Evolutionary conservation across 2,113 vertebrate genomes (phyloP), one percentile per base, ranked within the genome.

Genomic region (Pterophyllum scalare): DNA sequence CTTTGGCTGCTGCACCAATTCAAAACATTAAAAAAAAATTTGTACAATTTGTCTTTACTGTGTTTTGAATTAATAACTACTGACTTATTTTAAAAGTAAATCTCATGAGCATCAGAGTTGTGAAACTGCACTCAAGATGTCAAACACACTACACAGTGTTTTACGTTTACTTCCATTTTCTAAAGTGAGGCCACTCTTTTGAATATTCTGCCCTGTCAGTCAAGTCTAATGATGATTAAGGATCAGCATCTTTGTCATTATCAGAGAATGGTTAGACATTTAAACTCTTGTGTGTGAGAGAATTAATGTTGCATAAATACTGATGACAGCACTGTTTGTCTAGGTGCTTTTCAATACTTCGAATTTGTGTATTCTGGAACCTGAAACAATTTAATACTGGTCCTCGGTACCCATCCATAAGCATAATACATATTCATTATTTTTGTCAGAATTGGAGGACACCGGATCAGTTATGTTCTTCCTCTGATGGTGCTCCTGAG

Each of bases 401-500:
- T 31, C 19, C 43, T 52, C 6, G 13, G 43, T 52, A 72, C 28
- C 24, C 24, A 49, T 70, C 40, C 3, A 1, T 49, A 52, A 72
- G 31, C 65, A 49, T 74, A 49, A 84, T 28, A 52, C 19, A n/a
- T 54, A 60, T 22, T 77, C 19, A 58, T 54, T 72, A 52, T 12
- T 75, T 38, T 46, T 77, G 40, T 72, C 40, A 40, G 9, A 19
- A 76, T 40, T 17, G 17, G 4, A 26, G 14, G 14, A 38, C 11
- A 60, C 6, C 56, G 33, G 31, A 33, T 31, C 46, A 33, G 67
- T 72, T 52, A 28, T 31, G 52, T n/a, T 43, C 28, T 58, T 38
- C 54, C 75, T 13, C 31, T 52, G 28, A 6, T 65, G 52, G 4
- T n/a, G 43, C 57, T 52, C 26, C 60, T 33, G 13, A 20, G 26